phyloP scores from a whole-genome alignment of 2,113 vertebrate species.

The Lophius piscatorius region DNA sequence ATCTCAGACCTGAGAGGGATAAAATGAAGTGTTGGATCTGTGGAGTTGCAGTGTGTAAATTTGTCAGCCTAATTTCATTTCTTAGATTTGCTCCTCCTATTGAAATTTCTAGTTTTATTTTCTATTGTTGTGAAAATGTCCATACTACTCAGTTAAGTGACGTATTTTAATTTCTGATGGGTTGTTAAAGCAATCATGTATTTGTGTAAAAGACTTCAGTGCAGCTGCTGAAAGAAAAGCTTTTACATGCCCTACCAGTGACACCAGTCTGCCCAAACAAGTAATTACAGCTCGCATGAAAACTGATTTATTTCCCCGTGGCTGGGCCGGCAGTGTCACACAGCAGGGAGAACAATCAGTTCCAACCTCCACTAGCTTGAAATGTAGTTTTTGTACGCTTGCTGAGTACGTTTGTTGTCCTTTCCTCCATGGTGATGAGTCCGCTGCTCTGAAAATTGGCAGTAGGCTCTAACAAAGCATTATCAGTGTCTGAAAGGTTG shows the following conservation, averaged over 20 bases:
- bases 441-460: slow-evolving; percentile 25
- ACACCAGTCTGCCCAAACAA: slow-evolving; percentile 49
- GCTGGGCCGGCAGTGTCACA: slow-evolving; percentile 25
- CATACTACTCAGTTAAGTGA: background rate
- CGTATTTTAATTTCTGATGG: slow-evolving; percentile 1
- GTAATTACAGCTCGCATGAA: slow-evolving; percentile 57
- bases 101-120: background rate
- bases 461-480: slow-evolving; percentile 4
- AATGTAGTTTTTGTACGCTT: slow-evolving; percentile 33
- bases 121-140: background rate
- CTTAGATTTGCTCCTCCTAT: background rate
- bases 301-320: slow-evolving; percentile 52
- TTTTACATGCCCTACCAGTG: slow-evolving; percentile 13
- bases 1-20: no score
- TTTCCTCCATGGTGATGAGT: slow-evolving; percentile 34
- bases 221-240: slow-evolving; percentile 31
- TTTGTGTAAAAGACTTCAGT: slow-evolving; percentile 17
- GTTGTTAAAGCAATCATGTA: background rate
- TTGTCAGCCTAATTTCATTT: no score
- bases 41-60: no score
- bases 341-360: slow-evolving; percentile 44
- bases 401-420: slow-evolving; percentile 33
- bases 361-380: slow-evolving; percentile 34
- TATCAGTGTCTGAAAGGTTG: slow-evolving; percentile 37
- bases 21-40: no score